Base-by-base conservation (phyloP, 2,113 vertebrate species). In the Podilymbus podiceps region DNA sequence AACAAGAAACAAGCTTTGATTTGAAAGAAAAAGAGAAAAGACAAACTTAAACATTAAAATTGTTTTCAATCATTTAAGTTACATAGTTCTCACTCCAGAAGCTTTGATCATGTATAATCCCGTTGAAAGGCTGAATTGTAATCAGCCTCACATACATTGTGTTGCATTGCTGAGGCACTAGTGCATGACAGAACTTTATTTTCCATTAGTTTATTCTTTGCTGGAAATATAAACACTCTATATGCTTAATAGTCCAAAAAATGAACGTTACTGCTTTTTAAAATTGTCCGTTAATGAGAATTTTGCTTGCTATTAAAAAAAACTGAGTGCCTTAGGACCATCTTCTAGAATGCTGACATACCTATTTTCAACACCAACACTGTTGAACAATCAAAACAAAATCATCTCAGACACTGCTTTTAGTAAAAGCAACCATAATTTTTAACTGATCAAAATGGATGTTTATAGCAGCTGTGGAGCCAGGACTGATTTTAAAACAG, bases 191-290 rank as follows among this genome's bases (percentile, higher is more conserved):
- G 88, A 95, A 85, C 71, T 87, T 92, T 97, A 76, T 88, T 97
- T 98, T 94, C 86, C 92, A 97, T 94, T 95, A 96, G 88, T 96
- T 95, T 76, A 62, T 89, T 94, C 89, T 95, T 95, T 91, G 91
- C 91, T 95, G 66, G 92, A 97, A 98, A 95, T 96, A 86, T 64
- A 97, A 97, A 94, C 85, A 92, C 90, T 94, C 85, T 93, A 66
- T 95, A 96, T 96, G 96, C 85, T 96, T 95, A 97, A 96, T 95
- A 97, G 80, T 38, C 85, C 49, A 91, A 63, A 91, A 97, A 97
- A 97, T 91, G 56, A 96, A 96, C 93, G 81, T 89, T 94, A 94
- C 42, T 89, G 87, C 81, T 90, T 94, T 97, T 95, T 93, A 53
- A 95, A 92, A 97, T 96, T 94, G 85, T 58, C 82, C 83, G 85